Percentiles rank a stretch among this genome's conserved stretches.
Evolutionary conservation across 2,113 vertebrate species (phyloP).

Genomic region (Sinocyclocheilus anophthalmus): DNA sequence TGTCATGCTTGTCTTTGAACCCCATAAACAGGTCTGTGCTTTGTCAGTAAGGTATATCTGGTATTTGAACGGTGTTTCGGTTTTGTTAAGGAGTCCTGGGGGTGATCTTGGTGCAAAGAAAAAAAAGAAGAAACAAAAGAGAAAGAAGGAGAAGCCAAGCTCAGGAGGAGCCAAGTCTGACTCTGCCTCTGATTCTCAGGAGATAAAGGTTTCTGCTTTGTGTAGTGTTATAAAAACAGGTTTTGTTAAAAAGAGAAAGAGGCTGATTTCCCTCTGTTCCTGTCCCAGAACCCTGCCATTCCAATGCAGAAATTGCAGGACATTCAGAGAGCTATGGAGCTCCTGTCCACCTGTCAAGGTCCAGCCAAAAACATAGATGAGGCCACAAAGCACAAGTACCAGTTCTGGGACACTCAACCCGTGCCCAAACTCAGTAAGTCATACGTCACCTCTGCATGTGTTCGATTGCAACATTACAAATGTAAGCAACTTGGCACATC

Average conservation of each 20-base stretch:
- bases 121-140: conserved; percentile 99
- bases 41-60: background rate
- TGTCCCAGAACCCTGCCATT: conserved; percentile 86
- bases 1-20: background rate
- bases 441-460: background rate
- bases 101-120: conserved; percentile 95
- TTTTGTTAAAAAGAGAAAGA: background rate
- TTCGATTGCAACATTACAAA: background rate
- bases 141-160: conserved; percentile 98
- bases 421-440: conserved; percentile 96
- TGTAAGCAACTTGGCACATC: background rate
- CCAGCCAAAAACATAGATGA: conserved; percentile 95
- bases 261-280: background rate
- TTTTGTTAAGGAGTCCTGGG: conserved; percentile 84
- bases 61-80: background rate
- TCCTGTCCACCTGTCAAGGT: conserved; percentile 92
- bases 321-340: conserved; percentile 97
- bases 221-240: background rate
- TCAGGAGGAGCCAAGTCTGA: conserved; percentile 97
- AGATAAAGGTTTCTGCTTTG: conserved; percentile 84
- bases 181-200: conserved; percentile 98
- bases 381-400: conserved; percentile 94
- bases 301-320: conserved; percentile 98
- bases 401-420: conserved; percentile 99
- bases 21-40: background rate